phyloP scores from a whole-genome alignment of 2,888 invertebrate genomes.

The Bibio marci region DNA sequence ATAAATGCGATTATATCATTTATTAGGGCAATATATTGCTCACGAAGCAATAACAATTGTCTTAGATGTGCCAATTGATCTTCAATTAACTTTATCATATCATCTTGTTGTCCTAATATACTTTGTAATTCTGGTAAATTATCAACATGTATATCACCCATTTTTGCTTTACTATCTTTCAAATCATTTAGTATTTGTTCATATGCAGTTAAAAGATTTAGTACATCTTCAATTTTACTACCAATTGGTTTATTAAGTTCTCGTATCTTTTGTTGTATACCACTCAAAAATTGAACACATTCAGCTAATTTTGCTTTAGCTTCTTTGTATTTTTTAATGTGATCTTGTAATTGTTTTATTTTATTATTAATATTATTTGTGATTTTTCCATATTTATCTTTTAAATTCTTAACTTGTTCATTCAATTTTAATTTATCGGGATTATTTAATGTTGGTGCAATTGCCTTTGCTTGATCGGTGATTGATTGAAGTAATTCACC shows the following conservation, averaged over 20 bases:
- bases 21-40: conserved; percentile 74
- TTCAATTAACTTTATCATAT: conserved; percentile 68
- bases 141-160: conserved; percentile 58
- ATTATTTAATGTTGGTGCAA: conserved; percentile 64
- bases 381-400: conserved; percentile 60
- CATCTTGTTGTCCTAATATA: conserved; percentile 66
- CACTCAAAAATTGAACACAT: conserved; percentile 59
- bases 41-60: conserved; percentile 60
- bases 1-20: conserved; percentile 80
- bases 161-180: conserved; percentile 59
- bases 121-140: conserved; percentile 64
- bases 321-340: conserved; percentile 65
- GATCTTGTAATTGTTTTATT: conserved; percentile 51
- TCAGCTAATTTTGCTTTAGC: conserved; percentile 65
- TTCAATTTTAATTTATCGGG: conserved; percentile 70
- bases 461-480: conserved; percentile 60
- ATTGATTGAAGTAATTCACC: conserved; percentile 57
- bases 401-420: conserved; percentile 60
- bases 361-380: conserved; percentile 60
- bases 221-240: conserved; percentile 73
- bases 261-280: conserved; percentile 68
- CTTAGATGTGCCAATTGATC: conserved; percentile 68
- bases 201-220: conserved; percentile 59
- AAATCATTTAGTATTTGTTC: conserved; percentile 61
- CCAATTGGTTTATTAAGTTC: conserved; percentile 75